Evolutionary conservation across 1,140 invertebrate species (phyloP).

Genomic region (Pseudobourletiella spinata): DNA sequence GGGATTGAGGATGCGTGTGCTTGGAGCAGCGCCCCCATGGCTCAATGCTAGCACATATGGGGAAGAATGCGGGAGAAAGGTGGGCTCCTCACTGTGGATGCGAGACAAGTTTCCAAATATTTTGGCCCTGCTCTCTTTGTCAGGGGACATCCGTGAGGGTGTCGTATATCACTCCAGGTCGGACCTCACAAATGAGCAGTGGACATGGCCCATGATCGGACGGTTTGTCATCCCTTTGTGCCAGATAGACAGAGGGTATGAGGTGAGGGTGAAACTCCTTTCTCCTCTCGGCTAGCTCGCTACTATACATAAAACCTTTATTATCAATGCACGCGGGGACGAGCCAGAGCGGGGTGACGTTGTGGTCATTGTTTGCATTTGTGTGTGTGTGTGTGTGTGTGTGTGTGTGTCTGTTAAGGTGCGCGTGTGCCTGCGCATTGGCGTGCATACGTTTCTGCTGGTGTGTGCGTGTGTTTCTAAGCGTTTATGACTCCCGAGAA

Average conservation of each 20-base stretch:
- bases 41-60: no score
- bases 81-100: not conserved
- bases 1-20: no score
- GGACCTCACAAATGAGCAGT: slow-evolving; percentile 29
- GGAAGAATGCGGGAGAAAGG: no score
- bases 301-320: not conserved
- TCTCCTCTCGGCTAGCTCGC: not conserved
- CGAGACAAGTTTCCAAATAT: slow-evolving; percentile 23
- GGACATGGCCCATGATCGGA: slow-evolving; percentile 31
- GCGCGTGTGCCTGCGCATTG: no score
- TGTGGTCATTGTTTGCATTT: not conserved
- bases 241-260: not conserved
- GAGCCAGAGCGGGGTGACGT: not conserved
- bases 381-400: not conserved
- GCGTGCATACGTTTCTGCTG: no score
- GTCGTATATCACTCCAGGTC: slow-evolving; percentile 26
- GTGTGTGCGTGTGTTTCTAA: no score
- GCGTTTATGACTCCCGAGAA: not conserved
- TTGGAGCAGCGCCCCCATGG: no score
- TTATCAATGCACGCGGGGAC: not conserved
- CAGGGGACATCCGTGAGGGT: slow-evolving; percentile 5
- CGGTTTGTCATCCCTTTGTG: slow-evolving; percentile 30
- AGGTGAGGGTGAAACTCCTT: not conserved
- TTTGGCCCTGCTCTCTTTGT: slow-evolving; percentile 15
- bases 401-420: no score